Conservation (phyloP, 2,888 invertebrate species). For the Perdita meconis region DNA sequence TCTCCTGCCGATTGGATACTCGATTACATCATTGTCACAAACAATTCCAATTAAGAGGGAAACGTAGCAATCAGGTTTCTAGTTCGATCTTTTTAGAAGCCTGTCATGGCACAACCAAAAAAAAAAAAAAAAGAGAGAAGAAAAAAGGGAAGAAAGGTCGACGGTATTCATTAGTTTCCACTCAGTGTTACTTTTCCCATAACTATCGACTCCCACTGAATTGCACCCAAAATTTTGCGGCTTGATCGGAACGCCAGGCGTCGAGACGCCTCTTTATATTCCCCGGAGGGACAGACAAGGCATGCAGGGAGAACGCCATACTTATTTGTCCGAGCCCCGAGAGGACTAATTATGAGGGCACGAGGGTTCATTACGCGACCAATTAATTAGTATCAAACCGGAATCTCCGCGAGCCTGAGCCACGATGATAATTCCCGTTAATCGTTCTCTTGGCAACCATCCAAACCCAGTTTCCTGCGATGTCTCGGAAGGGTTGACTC, state of each 20-base stretch:
- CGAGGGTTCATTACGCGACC: constrained; percentile 24
- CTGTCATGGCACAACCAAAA: no score
- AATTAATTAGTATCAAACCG: constrained; percentile 44
- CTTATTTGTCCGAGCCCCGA: background rate
- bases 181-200: constrained; percentile 3
- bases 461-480: constrained; percentile 22
- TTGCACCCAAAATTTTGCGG: constrained; percentile 15
- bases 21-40: constrained; percentile 55
- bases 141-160: background rate
- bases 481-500: background rate
- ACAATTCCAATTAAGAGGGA: constrained; percentile 51
- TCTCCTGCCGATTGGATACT: constrained; percentile 33
- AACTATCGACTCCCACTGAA: background rate
- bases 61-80: constrained; percentile 29
- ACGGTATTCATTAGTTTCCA: constrained; percentile 39
- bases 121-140: no score
- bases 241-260: background rate
- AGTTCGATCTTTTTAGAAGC: constrained; percentile 22
- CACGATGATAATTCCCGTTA: constrained; percentile 46
- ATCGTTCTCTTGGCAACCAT: constrained; percentile 51
- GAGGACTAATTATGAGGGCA: constrained; percentile 17
- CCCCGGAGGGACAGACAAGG: background rate
- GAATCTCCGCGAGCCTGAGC: constrained; percentile 20
- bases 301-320: background rate
- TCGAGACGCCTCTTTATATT: background rate